Evolutionary conservation across 2,797 vertebrate genomes (phyloP).

Genomic region (Cottoperca gobio): DNA sequence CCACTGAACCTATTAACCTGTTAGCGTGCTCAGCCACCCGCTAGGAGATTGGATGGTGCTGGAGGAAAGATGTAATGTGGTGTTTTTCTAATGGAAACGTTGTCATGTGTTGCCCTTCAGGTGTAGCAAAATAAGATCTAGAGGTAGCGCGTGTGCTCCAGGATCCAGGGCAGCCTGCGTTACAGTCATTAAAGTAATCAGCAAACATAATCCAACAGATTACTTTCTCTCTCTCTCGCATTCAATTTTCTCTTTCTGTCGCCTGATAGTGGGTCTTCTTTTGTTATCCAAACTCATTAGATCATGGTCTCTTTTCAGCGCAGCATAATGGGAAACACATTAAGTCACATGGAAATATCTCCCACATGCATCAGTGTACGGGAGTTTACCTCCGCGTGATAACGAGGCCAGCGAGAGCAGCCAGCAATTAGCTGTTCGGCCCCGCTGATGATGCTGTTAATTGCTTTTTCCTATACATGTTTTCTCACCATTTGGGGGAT

Average conservation of each 20-base stretch:
- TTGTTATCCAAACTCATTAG: slow-evolving; percentile 62
- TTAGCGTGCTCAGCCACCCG: slow-evolving; percentile 27
- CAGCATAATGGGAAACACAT: slow-evolving; percentile 34
- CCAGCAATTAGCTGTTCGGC: slow-evolving; percentile 53
- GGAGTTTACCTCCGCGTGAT: slow-evolving; percentile 18
- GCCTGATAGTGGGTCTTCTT: slow-evolving; percentile 46
- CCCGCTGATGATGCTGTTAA: slow-evolving; percentile 47
- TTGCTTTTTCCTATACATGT: slow-evolving; percentile 44
- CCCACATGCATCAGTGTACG: slow-evolving; percentile 38
- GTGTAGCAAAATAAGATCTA: slow-evolving; percentile 40
- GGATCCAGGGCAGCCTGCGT: background rate
- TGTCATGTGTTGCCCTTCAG: slow-evolving; percentile 42
- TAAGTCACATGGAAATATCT: slow-evolving; percentile 63
- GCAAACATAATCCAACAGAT: slow-evolving; percentile 31
- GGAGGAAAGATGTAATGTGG: slow-evolving; percentile 48
- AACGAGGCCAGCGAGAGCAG: slow-evolving; percentile 56
- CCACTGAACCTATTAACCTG: slow-evolving; percentile 69
- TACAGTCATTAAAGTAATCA: slow-evolving; percentile 33
- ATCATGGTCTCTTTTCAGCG: slow-evolving; percentile 30
- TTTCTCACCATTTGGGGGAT: slow-evolving; percentile 34
- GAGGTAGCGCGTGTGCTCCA: background rate
- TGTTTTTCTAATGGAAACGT: slow-evolving; percentile 57
- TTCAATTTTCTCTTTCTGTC: slow-evolving; percentile 49
- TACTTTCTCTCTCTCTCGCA: slow-evolving; percentile 49
- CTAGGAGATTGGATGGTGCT: slow-evolving; percentile 65